Evolutionary conservation across 2,888 invertebrate genomes (phyloP).

Genomic region (Drosophila flavopinicola): DNA sequence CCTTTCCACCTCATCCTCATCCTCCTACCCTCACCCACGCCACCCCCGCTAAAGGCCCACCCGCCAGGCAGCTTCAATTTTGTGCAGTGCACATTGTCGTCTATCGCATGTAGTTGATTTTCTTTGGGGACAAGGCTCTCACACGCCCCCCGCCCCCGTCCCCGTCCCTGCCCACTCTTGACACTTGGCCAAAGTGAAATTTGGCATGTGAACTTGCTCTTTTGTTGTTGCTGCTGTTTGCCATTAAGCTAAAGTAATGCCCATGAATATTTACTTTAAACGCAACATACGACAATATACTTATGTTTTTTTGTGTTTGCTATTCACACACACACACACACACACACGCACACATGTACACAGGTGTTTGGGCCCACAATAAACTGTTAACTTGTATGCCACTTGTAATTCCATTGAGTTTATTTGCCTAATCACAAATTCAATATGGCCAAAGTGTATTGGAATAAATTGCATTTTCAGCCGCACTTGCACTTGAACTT

Average conservation of each 20-base stretch:
- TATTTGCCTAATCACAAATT: conserved; percentile 80
- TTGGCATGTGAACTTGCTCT: conserved; percentile 54
- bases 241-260: conserved; percentile 53
- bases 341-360: neutral
- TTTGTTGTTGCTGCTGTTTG: conserved; percentile 14
- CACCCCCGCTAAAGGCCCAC: neutral
- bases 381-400: conserved; percentile 58
- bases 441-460: conserved; percentile 78
- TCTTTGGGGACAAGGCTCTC: conserved; percentile 22
- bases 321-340: neutral
- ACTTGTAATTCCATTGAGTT: conserved; percentile 72
- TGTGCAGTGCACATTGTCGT: conserved; percentile 26
- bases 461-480: conserved; percentile 70
- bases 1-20: neutral
- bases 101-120: conserved; percentile 21
- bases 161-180: conserved; percentile 19
- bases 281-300: conserved; percentile 51
- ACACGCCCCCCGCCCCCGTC: neutral
- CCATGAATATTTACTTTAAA: conserved; percentile 78
- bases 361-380: conserved; percentile 34
- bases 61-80: conserved; percentile 31
- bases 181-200: conserved; percentile 42
- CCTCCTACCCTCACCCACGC: neutral
- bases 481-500: conserved; percentile 50
- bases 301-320: conserved; percentile 7